A percentile compares a stretch with the other conserved stretches of the same genome.
phyloP scores from a whole-genome alignment of 2,888 invertebrate genomes.

The Alloplasta piceator region DNA sequence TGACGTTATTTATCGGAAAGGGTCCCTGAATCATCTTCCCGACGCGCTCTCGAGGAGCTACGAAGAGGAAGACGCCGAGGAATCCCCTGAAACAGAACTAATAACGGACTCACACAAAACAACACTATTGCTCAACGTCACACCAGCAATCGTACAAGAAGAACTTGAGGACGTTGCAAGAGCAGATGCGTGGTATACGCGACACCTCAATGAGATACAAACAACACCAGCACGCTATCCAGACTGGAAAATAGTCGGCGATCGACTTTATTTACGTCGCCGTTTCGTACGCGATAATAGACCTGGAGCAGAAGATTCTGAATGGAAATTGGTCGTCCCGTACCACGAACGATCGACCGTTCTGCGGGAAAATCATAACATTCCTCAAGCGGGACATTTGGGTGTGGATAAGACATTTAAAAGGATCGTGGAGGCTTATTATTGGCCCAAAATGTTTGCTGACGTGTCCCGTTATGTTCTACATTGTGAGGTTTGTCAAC shows the following conservation, averaged over 20 bases:
- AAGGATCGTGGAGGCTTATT: conserved; percentile 63
- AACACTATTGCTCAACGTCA: too few species aligned
- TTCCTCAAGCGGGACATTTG: too few species aligned
- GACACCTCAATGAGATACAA: conserved; percentile 12
- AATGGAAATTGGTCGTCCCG: conserved; percentile 68
- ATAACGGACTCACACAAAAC: too few species aligned
- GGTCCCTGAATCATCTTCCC: conserved; percentile 3
- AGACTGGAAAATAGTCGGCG: conserved; percentile 47
- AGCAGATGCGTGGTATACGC: conserved; percentile 42
- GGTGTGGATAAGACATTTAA: conserved; percentile 70
- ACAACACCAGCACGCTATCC: conserved; percentile 43
- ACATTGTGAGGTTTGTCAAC: conserved; percentile 67
- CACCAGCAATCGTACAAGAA: conserved; percentile 4
- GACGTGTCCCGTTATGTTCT: conserved; percentile 68
- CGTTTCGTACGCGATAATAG: conserved; percentile 30
- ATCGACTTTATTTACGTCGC: conserved; percentile 39
- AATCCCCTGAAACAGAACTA: too few species aligned
- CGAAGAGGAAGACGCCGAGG: too few species aligned
- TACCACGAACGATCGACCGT: conserved; percentile 40
- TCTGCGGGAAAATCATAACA: conserved; percentile 68
- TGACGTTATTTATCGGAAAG: not conserved
- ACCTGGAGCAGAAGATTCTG: conserved; percentile 43
- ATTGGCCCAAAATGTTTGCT: conserved; percentile 71
- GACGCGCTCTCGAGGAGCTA: conserved; percentile 10
- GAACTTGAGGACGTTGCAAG: not conserved